Evolutionary conservation across 2,888 invertebrate genomes (phyloP).

Genomic region (Drosophila pegasa): DNA sequence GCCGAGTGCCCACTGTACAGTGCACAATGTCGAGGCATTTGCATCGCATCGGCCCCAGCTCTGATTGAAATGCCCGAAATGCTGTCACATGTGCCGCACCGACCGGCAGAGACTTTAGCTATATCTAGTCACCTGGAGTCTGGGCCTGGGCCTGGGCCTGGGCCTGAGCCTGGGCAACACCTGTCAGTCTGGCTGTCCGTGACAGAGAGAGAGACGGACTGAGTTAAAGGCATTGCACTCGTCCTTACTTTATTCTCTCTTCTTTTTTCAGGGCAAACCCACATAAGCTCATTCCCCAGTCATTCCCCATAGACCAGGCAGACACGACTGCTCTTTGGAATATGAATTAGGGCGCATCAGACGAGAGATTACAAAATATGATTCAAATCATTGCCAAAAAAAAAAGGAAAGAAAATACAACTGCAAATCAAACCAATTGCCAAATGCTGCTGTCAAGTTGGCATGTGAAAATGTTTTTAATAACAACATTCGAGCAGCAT

Average conservation of each 20-base stretch:
- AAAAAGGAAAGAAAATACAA: not conserved
- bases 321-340: constrained; percentile 13
- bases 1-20: constrained; percentile 4
- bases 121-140: too few relatives aligned
- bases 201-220: constrained; percentile 26
- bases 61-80: constrained; percentile 72
- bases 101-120: too few relatives aligned
- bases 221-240: constrained; percentile 17
- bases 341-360: not conserved
- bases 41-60: constrained; percentile 45
- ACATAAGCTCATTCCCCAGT: too few relatives aligned
- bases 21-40: constrained; percentile 40
- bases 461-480: constrained; percentile 8
- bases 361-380: constrained; percentile 12
- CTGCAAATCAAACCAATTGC: constrained; percentile 9
- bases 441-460: constrained; percentile 3
- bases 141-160: too few relatives aligned
- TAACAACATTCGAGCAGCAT: not conserved
- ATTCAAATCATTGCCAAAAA: constrained; percentile 3
- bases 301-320: constrained; percentile 3
- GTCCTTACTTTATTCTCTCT: not conserved
- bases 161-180: constrained; percentile 41
- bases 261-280: too few relatives aligned
- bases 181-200: constrained; percentile 46
- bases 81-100: constrained; percentile 12